Conservation (phyloP, 2,113 vertebrate species). For the Ramphastos sulfuratus region DNA sequence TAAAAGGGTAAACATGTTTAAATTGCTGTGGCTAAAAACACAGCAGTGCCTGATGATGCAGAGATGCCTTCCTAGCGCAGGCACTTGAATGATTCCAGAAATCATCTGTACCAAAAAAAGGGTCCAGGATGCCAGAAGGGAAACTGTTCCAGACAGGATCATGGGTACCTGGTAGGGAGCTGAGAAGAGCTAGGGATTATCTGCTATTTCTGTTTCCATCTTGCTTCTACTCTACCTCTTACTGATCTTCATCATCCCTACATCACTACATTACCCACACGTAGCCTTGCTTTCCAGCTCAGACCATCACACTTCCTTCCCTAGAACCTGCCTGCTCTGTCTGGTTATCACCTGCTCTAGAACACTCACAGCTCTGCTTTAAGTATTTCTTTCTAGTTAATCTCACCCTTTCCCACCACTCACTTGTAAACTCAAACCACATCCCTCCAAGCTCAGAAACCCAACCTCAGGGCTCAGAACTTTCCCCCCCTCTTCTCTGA, state of each 20-base stretch:
- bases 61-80: not conserved
- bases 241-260: not conserved
- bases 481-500: not conserved
- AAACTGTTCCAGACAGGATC: not conserved
- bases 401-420: not conserved
- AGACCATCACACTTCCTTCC: not conserved
- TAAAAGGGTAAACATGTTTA: not conserved
- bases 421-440: not conserved
- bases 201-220: not conserved
- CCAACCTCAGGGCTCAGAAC: slow-evolving; percentile 34
- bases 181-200: not conserved
- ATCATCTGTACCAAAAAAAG: not conserved
- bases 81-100: not conserved
- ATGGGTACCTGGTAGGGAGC: not conserved
- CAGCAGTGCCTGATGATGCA: not conserved
- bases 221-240: not conserved
- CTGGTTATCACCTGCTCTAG: not conserved
- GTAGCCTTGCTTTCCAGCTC: not conserved
- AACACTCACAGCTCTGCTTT: not conserved
- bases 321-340: not conserved
- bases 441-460: slow-evolving; percentile 62
- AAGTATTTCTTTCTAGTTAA: not conserved
- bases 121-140: not conserved
- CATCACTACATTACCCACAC: not conserved
- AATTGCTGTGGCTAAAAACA: not conserved